Evolutionary conservation across 2,113 vertebrate genomes (phyloP), one percentile per base, ranked within the genome.

Genomic region (Apeltes quadracus): DNA sequence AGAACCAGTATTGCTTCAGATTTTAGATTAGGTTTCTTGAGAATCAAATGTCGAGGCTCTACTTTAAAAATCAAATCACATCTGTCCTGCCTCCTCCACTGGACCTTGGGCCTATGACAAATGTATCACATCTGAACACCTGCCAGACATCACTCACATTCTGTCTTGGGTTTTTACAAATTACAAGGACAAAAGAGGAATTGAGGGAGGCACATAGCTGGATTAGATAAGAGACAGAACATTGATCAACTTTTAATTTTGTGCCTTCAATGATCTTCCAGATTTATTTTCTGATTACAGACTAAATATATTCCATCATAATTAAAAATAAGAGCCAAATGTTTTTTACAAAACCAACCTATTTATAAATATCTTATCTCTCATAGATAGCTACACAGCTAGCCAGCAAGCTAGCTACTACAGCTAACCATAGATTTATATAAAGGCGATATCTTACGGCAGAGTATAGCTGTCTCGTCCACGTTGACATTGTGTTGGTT

Each of bases 51-150:
- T 83, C 63, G 80, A 38, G 48, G 56, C 12, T 65, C 25, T 44
- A 32, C 50, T 73, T 61, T 78, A 34, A 72, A 70, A 87, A 79
- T 72, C 69, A 55, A 36, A 85, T 86, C 79, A 75, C 78, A 76
- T 72, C 62, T 58, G 61, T 64, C 69, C 67, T 46, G 62, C 25
- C 72, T 73, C 70, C 75, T 74, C 66, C 48, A 36, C 32, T 69
- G 77, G 71, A 83, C 81, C 78, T 67, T 72, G 65, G 69, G 61
- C 61, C 55, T 48, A 15, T 51, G 58, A 80, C 69, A 78, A 82
- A 84, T 70, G 73, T 61, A 55, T 83, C 57, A 43, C 69, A 76
- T 77, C 78, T 81, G 54, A 85, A 78, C 67, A 86, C 25, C 70
- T 82, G 74, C 80, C 77, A 83, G 76, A 76, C 27, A 59, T 82